phyloP scores from a whole-genome alignment of 2,888 invertebrate species.

The Trachelus stipa region DNA sequence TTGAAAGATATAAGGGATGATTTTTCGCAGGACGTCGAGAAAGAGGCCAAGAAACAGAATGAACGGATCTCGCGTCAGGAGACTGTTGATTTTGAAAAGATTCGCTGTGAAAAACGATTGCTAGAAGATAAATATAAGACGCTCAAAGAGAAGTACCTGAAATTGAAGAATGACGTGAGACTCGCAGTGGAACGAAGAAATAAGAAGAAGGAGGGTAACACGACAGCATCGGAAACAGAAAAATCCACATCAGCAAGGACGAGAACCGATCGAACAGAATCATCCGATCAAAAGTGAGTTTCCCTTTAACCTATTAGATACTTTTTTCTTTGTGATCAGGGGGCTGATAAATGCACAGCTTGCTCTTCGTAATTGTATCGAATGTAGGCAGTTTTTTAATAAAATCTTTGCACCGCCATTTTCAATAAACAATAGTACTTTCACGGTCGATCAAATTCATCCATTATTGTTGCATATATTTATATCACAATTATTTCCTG shows the following conservation, averaged over 20 bases:
- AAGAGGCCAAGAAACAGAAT: slow-evolving; percentile 63
- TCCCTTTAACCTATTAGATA: slow-evolving; percentile 9
- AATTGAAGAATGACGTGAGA: slow-evolving; percentile 84
- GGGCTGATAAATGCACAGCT: not conserved
- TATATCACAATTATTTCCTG: not conserved
- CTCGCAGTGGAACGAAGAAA: slow-evolving; percentile 81
- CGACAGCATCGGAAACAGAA: slow-evolving; percentile 84
- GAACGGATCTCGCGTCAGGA: slow-evolving; percentile 56
- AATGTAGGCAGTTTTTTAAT: not conserved
- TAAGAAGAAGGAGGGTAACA: slow-evolving; percentile 68
- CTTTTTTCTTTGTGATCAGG: slow-evolving; percentile 1
- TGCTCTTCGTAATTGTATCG: not conserved
- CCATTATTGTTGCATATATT: not conserved
- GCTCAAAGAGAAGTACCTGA: slow-evolving; percentile 84
- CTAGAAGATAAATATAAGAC: slow-evolving; percentile 83
- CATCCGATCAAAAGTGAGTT: slow-evolving; percentile 64
- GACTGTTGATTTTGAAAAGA: slow-evolving; percentile 71
- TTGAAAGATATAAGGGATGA: slow-evolving; percentile 75
- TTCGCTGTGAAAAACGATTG: slow-evolving; percentile 77
- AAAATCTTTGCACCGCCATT: slow-evolving; percentile 49
- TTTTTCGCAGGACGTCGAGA: slow-evolving; percentile 71
- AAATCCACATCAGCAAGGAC: slow-evolving; percentile 76
- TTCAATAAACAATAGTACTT: slow-evolving; percentile 37
- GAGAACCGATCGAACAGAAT: slow-evolving; percentile 71
- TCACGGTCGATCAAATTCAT: slow-evolving; percentile 37